Evolutionary conservation across 2,797 vertebrate genomes (phyloP).

Genomic region (Betta splendens): DNA sequence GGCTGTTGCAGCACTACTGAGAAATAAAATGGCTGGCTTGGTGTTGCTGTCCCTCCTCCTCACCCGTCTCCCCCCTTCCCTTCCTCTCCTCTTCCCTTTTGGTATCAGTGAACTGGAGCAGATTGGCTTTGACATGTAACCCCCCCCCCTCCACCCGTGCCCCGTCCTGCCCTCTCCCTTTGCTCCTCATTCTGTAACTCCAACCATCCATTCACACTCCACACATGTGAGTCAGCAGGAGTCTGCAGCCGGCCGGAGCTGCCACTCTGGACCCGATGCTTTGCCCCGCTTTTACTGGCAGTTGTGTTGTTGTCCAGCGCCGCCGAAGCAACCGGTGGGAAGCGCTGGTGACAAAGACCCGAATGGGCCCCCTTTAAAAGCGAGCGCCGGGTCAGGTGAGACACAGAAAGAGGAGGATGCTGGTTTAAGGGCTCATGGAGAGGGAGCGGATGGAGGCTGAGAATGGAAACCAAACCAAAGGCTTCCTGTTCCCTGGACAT

Average conservation of each 20-base stretch:
- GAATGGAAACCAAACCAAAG: conserved; percentile 33
- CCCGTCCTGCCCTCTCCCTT: conserved; percentile 58
- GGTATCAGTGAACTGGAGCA: conserved; percentile 79
- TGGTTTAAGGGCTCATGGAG: conserved; percentile 31
- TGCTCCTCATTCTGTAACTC: conserved; percentile 60
- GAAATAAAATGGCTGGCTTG: conserved; percentile 82
- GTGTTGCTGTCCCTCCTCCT: conserved; percentile 51
- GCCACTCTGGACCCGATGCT: conserved; percentile 46
- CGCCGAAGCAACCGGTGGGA: conserved; percentile 46
- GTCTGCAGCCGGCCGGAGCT: conserved; percentile 34
- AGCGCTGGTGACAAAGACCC: conserved; percentile 12
- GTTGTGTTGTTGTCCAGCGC: conserved; percentile 11
- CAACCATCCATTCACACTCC: conserved; percentile 63
- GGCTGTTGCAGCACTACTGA: conserved; percentile 82
- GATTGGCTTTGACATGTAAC: conserved; percentile 71
- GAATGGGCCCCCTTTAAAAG: conserved; percentile 14
- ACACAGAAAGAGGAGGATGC: conserved; percentile 24
- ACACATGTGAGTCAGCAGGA: conserved; percentile 71
- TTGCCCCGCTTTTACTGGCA: neutral
- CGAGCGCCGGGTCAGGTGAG: conserved; percentile 32
- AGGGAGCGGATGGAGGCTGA: conserved; percentile 2
- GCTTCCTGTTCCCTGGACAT: conserved; percentile 45
- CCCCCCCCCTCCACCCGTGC: conserved; percentile 17
- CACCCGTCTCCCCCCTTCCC: conserved; percentile 45
- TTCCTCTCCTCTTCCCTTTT: conserved; percentile 67